Conservation (phyloP, 1,140 invertebrate species). For the Lithobius niger region DNA sequence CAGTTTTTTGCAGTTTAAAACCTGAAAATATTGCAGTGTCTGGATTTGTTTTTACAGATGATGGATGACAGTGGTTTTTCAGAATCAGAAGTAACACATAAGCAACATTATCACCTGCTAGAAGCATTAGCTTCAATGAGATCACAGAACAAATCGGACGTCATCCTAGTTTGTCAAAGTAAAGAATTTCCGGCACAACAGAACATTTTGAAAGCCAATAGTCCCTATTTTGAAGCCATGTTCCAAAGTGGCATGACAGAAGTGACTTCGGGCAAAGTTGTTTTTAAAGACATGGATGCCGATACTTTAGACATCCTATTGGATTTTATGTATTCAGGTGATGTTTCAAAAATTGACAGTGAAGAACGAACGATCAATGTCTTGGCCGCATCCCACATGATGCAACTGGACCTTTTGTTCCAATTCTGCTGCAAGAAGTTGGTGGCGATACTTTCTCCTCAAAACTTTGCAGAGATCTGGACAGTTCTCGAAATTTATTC, state of each 20-base stretch:
- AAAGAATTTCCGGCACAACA: neutral
- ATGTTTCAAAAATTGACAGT: neutral
- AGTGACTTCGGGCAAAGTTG: neutral
- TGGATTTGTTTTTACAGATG: too few species aligned
- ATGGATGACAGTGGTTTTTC: too few species aligned
- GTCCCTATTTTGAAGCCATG: neutral
- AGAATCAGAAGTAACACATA: too few species aligned
- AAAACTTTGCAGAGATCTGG: neutral
- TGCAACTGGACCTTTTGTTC: neutral
- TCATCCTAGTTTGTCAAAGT: neutral
- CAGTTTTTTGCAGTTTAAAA: too few species aligned
- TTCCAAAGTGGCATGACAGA: neutral
- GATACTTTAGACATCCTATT: neutral
- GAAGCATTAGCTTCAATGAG: too few species aligned
- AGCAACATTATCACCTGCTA: too few species aligned
- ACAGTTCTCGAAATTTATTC: neutral
- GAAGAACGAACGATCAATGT: neutral
- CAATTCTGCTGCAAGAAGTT: neutral
- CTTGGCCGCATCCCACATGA: neutral
- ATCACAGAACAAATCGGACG: too few species aligned
- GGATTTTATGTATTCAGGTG: neutral
- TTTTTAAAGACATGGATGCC: neutral
- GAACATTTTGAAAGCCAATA: neutral
- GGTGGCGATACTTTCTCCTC: neutral
- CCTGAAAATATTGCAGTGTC: too few species aligned